These are phyloP conservation scores for Astreopora myriophthalma DNA, from an alignment of 64 coral and sea anemone species.

Conservation along the genomic window DNA sequence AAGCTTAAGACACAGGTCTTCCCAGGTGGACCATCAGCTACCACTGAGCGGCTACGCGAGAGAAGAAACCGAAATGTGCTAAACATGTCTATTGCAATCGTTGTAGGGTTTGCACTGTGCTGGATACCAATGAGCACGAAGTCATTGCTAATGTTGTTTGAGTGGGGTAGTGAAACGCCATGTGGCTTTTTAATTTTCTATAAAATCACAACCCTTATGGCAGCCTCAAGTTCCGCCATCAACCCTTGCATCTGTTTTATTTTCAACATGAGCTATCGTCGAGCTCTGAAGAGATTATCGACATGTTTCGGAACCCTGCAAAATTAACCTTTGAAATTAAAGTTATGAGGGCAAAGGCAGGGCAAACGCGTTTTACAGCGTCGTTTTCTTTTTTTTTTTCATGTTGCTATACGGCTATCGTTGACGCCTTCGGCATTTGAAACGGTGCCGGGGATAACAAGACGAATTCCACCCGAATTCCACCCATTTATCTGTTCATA, in stretches of 20 bases:
- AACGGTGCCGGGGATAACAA: too few species aligned
- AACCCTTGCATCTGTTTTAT: not conserved
- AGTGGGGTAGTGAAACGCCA: not conserved
- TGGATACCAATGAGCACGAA: not conserved
- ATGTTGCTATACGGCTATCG: too few species aligned
- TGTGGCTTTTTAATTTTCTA: not conserved
- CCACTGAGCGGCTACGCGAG: not conserved
- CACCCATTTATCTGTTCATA: too few species aligned
- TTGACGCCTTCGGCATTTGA: too few species aligned
- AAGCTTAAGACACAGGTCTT: not conserved
- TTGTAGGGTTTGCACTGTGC: not conserved
- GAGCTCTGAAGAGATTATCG: not conserved
- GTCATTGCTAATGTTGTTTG: too few species aligned
- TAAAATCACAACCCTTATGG: not conserved
- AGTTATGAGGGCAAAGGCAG: too few species aligned
- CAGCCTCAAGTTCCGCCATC: not conserved
- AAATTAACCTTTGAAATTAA: too few species aligned
- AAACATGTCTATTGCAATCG: conserved; percentile 15
- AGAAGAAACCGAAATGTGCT: conserved; percentile 7
- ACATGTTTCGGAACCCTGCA: not conserved
- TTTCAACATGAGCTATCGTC: not conserved
- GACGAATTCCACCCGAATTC: too few species aligned
- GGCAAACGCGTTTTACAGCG: too few species aligned
- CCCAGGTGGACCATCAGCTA: not conserved
- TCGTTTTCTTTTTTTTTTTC: too few species aligned